Base-by-base conservation (phyloP, 2,888 invertebrate genomes). In the Volucella zonaria region DNA sequence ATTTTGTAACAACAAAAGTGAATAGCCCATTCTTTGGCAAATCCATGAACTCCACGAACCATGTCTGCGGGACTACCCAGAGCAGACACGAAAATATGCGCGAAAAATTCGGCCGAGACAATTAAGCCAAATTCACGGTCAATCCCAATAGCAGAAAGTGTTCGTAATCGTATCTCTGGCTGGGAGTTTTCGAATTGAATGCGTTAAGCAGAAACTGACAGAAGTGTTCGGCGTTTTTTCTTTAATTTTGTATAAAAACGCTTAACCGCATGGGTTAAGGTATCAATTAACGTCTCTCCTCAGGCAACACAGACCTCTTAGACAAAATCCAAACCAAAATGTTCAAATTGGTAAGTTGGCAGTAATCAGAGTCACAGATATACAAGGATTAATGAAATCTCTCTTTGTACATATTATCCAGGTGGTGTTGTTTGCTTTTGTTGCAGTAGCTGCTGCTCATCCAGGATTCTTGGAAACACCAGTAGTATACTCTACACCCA, bases 361-460 rank as follows among this genome's bases (percentile, higher is more conserved):
- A 31, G 6, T 4, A 31, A 6, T 31, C 6, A 31, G 6, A 31
- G 31, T 31, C 31, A 31, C 31, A 31, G 4, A 31, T 31, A 31
- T 6, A 31, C 31, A 31, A 31, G 31, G 31, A 6, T 31, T 31
- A 6, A 31, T 6, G 31, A 31, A 31, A 11, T 15, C 1, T 4
- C 54, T 12, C 38, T 15, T 58, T 4, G 1, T 31, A 0, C 3
- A 0, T 23, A 59, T 15, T 78, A 85, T 73, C 9, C 54, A 90
- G 89, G 89, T 90, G 89, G 89, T 90, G 88, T 89, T 90, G 89
- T 90, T 87, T 89, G 89, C 87, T 88, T 75, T 90, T 49, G 87
- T 90, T 64, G 90, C 87, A 88, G 89, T 89, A 88, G 91, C 79
- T 77, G 90, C 86, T 43, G 92, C 88, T 80, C 91, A 87, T 87